Percentiles rank a stretch among this genome's conserved stretches.
phyloP scores from a whole-genome alignment of 2,888 invertebrate genomes.

The Crepidodera aurea region DNA sequence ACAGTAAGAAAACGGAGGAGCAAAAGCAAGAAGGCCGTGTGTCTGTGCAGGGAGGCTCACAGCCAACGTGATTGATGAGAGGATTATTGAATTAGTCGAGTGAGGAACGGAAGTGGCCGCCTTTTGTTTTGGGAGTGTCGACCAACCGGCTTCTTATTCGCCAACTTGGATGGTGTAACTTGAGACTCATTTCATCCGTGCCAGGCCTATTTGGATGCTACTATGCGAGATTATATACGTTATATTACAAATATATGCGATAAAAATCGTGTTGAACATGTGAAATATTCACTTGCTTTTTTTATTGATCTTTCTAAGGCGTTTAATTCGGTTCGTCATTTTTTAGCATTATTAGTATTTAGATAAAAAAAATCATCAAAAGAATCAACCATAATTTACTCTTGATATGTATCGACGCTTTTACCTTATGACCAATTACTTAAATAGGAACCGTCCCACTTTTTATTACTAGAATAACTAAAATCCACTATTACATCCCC shows the following conservation, averaged over 20 bases:
- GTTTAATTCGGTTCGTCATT: too few species aligned
- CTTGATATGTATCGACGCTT: too few species aligned
- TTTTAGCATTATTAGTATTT: too few species aligned
- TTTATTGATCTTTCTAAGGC: too few species aligned
- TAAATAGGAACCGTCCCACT: neutral
- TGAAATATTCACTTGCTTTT: too few species aligned
- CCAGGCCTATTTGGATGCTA: too few species aligned
- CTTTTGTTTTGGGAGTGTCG: constrained; percentile 57
- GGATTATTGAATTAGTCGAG: constrained; percentile 53
- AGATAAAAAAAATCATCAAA: too few species aligned
- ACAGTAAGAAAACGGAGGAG: neutral
- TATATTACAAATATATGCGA: too few species aligned
- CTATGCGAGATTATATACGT: too few species aligned
- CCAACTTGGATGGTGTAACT: constrained; percentile 33
- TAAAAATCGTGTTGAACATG: too few species aligned
- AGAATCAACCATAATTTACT: too few species aligned
- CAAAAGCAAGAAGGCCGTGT: constrained; percentile 28
- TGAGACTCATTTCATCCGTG: neutral
- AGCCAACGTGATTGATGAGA: constrained; percentile 51
- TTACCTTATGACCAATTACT: constrained; percentile 10
- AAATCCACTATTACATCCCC: neutral
- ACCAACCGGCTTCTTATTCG: constrained; percentile 51
- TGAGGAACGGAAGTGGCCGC: constrained; percentile 54
- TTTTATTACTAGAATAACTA: neutral
- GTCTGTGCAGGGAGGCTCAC: constrained; percentile 12